phyloP scores from a whole-genome alignment of 1,140 invertebrate species.

The Polypedilum vanderplanki region DNA sequence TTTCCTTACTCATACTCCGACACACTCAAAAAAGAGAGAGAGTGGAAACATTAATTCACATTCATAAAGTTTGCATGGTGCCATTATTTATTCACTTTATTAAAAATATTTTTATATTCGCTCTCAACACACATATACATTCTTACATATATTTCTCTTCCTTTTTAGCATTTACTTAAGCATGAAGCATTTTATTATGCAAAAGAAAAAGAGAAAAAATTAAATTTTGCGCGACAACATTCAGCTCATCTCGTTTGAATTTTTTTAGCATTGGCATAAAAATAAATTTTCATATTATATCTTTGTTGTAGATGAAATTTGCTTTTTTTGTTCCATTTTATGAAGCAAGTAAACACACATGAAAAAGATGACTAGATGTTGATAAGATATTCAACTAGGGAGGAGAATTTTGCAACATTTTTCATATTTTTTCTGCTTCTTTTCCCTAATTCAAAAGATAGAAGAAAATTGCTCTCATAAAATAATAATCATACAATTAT shows the following conservation, averaged over 20 bases:
- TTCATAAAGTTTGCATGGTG: conserved; percentile 5
- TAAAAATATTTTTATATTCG: not conserved
- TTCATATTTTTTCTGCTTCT: not conserved
- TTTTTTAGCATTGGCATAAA: not conserved
- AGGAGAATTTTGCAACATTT: not conserved
- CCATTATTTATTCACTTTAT: conserved; percentile 19
- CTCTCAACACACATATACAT: not conserved
- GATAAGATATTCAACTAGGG: not conserved
- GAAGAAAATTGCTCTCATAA: conserved; percentile 27
- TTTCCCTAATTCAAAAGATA: not conserved
- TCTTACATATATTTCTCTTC: not conserved
- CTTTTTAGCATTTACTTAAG: not conserved
- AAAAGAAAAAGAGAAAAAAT: not conserved
- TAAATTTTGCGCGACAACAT: conserved; percentile 15
- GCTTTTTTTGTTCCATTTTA: not conserved
- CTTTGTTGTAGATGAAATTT: not conserved
- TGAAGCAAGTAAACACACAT: not conserved
- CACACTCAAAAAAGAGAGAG: no score
- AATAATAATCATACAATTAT: conserved; percentile 29
- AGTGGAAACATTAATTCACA: not conserved
- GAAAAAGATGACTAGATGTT: not conserved
- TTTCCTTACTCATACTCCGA: no score
- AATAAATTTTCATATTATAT: conserved; percentile 3
- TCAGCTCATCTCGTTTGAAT: not conserved
- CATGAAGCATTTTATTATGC: conserved; percentile 13